phyloP scores from a whole-genome alignment of 2,888 invertebrate genomes.

The Scelioninae gen. 1 region DNA sequence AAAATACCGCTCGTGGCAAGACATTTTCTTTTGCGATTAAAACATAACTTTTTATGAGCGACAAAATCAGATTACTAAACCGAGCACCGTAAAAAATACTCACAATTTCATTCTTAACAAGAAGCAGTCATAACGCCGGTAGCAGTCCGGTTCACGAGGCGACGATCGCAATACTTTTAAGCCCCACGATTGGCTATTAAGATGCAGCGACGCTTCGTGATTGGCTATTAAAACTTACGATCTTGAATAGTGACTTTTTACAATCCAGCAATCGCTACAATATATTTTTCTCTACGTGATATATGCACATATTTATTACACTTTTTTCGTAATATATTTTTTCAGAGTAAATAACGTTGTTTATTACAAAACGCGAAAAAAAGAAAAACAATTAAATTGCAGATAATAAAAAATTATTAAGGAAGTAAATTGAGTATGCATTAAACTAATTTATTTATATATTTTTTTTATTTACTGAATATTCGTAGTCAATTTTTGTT shows the following conservation, averaged over 20 bases:
- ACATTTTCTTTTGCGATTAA: conserved; percentile 19
- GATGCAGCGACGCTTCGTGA: conserved; percentile 44
- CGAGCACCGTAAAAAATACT: conserved; percentile 7
- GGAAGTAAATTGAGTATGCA: too few relatives aligned
- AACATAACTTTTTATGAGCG: conserved; percentile 51
- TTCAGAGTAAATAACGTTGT: conserved; percentile 12
- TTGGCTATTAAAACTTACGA: conserved; percentile 63
- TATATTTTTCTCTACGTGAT: conserved; percentile 38
- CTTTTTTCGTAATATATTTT: conserved; percentile 15
- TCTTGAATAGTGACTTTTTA: conserved; percentile 54
- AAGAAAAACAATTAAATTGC: too few relatives aligned
- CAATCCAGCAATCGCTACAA: conserved; percentile 13
- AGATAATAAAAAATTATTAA: too few relatives aligned
- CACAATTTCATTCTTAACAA: conserved; percentile 30
- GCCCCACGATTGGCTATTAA: conserved; percentile 38
- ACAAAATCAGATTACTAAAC: conserved; percentile 47
- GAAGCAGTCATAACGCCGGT: conserved; percentile 29
- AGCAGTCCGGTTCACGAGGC: conserved; percentile 21
- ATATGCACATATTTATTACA: conserved; percentile 31
- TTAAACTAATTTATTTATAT: too few relatives aligned
- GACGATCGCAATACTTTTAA: conserved; percentile 44
- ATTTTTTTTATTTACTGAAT: too few relatives aligned
- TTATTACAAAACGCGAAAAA: too few relatives aligned
- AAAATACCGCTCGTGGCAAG: conserved; percentile 6
- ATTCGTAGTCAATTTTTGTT: too few relatives aligned